Base-by-base conservation (phyloP, 2,888 invertebrate species). In the Dastarcus helophoroides region DNA sequence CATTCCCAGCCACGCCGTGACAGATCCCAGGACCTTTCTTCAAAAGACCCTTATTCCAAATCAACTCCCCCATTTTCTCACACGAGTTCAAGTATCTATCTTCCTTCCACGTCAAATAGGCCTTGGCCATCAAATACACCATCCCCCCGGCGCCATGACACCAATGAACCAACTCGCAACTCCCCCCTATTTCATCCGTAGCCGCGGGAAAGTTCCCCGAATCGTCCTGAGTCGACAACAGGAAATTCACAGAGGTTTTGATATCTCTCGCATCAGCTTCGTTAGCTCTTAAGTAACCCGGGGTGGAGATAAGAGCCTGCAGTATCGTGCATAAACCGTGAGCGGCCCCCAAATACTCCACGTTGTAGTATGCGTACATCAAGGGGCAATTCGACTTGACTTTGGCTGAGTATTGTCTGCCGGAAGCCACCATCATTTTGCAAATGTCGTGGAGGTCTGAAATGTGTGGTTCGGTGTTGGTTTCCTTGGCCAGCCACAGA, bases 21-120 rank as follows among this genome's bases (percentile, higher is more conserved):
- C 90, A 91, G 36, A 91, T 76, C 0, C 89, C 86, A 5, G 89
- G 88, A 0, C 91, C 90, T 59, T 91, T 91, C 40, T 70, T 73
- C 17, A 91, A 63, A 15, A 91, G 64, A 0, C 91, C 91, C 51
- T 77, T 79, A 11, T 68, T 60, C 91, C 91, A 91, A 2, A 86
- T 75, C 10, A 85, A 56, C 31, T 90, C 82, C 0, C 74, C 80
- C 40, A 79, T 76, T 36, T 65, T 68, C 1, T 73, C 49, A 43
- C 82, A 76, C 1, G 82, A 72, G 11, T 73, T 54, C 14, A 82
- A 59, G 54, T 81, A 90, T 50, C 73, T 77, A 1, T 72, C 63
- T 22, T 88, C 83, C 37, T 76, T 71, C 63, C 76, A 89, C 2
- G 76, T 59, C 15, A 77, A 55, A 54, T 78, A 86, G 0, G 90